Evolutionary conservation across 2,797 vertebrate genomes (phyloP), one percentile per base, ranked within the genome.

Genomic region (Adelosebastes latens): DNA sequence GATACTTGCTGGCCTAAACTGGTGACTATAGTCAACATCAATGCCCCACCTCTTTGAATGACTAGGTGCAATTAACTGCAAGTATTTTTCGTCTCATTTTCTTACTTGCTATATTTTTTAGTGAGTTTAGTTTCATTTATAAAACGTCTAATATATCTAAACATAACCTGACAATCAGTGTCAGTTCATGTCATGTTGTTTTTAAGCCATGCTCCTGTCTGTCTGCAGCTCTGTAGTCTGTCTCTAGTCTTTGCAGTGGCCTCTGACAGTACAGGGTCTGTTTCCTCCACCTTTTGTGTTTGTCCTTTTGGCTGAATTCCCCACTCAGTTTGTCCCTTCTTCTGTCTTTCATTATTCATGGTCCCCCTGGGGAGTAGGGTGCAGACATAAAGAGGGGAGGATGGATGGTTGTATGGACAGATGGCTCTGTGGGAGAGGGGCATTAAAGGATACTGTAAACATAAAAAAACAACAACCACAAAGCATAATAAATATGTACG

Each of bases 311-410:
- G 64, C 76, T 83, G 39, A 61, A 60, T 79, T 52, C 25, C 71
- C 62, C 58, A 20, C 29, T 64, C 39, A 6, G n/a, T 75, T 62
- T 84, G 68, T 75, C 72, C 67, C 36, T 24, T 81, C 74, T 56
- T 76, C 32, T 84, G 55, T 77, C 67, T 74, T 94, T 68, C 22
- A 92, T 94, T 91, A 92, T 93, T 94, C 52, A 94, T 92, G 83
- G 3, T 22, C 79, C 68, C 68, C 78, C 81, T 67, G 82, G 79
- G 61, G 83, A 77, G 75, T 5, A 79, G 42, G 52, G 25, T 18
- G 31, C 76, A 74, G 58, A 87, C 69, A 77, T 64, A 66, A 74
- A 62, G 80, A 88, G 46, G 66, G 75, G 77, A 66, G 62, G 75
- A 84, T 64, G 64, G 84, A 86, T 59, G 42, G 34, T 32, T 69